A percentile compares a stretch with the other conserved stretches of the same genome.
phyloP scores from a whole-genome alignment of 2,888 invertebrate species.

The Apoda limacodes region DNA sequence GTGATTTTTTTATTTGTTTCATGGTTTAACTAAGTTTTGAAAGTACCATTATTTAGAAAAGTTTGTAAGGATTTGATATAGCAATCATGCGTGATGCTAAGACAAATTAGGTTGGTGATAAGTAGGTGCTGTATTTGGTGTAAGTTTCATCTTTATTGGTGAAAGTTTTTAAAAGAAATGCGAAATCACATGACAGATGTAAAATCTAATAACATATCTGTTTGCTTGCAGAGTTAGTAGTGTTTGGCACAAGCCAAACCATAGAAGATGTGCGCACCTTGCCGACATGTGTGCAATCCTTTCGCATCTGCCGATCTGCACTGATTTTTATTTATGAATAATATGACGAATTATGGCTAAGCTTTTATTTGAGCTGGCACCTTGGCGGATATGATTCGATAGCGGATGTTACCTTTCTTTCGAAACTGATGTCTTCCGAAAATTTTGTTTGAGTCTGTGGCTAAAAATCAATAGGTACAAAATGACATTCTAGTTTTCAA shows the following conservation, averaged over 20 bases:
- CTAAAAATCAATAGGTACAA: too few relatives aligned
- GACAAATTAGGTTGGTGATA: too few relatives aligned
- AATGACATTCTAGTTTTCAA: too few relatives aligned
- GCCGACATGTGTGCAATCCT: conserved; percentile 65
- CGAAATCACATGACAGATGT: conserved; percentile 36
- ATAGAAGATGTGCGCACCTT: conserved; percentile 44
- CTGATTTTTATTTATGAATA: conserved; percentile 67
- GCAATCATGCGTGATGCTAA: too few relatives aligned
- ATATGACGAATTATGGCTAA: conserved; percentile 64
- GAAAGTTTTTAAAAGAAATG: conserved; percentile 24
- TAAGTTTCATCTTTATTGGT: too few relatives aligned
- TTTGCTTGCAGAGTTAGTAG: conserved; percentile 38
- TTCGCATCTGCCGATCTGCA: conserved; percentile 62
- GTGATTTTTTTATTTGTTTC: too few relatives aligned
- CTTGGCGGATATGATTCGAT: conserved; percentile 61
- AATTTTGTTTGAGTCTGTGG: too few relatives aligned
- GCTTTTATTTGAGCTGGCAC: conserved; percentile 57
- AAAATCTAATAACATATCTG: conserved; percentile 31
- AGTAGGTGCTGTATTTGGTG: too few relatives aligned
- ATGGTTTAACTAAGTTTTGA: too few relatives aligned
- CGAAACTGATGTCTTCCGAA: conserved; percentile 28
- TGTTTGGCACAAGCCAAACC: conserved; percentile 57
- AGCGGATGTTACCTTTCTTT: conserved; percentile 51
- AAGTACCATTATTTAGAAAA: too few relatives aligned
- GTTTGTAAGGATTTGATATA: too few relatives aligned